These are phyloP conservation scores for Coluber constrictor DNA, from an alignment of 2,797 vertebrate species.

Conservation along the genomic window DNA sequence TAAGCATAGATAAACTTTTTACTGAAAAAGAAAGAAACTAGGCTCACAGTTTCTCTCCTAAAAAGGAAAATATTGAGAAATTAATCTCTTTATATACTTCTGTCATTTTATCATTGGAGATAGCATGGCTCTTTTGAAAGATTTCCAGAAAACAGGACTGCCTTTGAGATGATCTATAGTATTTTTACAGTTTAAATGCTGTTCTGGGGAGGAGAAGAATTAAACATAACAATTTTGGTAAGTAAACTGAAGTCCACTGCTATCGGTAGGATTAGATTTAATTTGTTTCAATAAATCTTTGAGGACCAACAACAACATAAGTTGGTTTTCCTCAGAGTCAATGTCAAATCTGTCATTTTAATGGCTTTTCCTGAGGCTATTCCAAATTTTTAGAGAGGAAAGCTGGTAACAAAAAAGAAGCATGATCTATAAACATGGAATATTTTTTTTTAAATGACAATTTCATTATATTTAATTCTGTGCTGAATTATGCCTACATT, in stretches of 20 bases:
- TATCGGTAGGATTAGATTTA: conserved; percentile 32
- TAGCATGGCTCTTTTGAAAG: conserved; percentile 13
- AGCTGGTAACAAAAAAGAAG: neutral
- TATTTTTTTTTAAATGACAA: neutral
- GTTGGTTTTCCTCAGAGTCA: conserved; percentile 19
- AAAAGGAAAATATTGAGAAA: conserved; percentile 26
- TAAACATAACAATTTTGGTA: conserved; percentile 34
- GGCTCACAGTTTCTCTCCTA: neutral
- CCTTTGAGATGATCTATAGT: conserved; percentile 26
- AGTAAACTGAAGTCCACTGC: conserved; percentile 35
- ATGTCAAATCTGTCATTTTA: conserved; percentile 31
- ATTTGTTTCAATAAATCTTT: conserved; percentile 38
- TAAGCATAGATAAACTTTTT: neutral
- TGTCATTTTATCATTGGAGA: neutral
- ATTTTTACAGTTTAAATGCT: conserved; percentile 38
- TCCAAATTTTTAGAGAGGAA: conserved; percentile 10
- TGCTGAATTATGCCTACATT: neutral
- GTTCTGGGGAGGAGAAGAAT: conserved; percentile 28
- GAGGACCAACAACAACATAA: conserved; percentile 7
- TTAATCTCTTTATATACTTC: conserved; percentile 16
- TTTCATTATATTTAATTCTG: neutral
- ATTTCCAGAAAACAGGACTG: conserved; percentile 24
- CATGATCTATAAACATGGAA: neutral
- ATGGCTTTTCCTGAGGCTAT: conserved; percentile 14
- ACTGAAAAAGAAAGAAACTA: neutral